phyloP scores from a whole-genome alignment of 2,113 vertebrate species.

The Nannospalax galili region DNA sequence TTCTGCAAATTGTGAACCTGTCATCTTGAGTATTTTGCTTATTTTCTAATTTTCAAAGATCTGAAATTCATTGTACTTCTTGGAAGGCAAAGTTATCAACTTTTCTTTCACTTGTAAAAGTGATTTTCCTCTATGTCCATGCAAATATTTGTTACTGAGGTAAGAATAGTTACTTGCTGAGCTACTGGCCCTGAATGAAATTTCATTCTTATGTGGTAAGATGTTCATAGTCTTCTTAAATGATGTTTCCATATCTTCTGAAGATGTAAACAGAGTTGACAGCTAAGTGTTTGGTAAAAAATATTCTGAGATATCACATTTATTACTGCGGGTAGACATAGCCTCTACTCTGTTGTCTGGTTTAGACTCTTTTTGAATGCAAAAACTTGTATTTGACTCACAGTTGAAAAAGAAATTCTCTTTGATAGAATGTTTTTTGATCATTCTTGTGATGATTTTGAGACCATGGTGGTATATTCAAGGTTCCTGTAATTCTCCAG shows the following conservation, averaged over 20 bases:
- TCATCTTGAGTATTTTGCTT: constrained; percentile 61
- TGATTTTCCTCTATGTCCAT: constrained; percentile 31
- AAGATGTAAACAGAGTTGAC: constrained; percentile 40
- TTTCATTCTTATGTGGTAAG: background rate
- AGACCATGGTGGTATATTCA: accelerated
- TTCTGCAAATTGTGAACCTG: constrained; percentile 45
- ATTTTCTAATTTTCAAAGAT: constrained; percentile 62
- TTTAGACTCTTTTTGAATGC: constrained; percentile 30
- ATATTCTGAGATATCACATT: constrained; percentile 24
- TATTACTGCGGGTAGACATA: constrained; percentile 51
- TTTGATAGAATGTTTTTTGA: background rate
- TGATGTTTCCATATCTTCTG: constrained; percentile 20
- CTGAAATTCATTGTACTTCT: background rate
- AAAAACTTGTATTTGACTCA: constrained; percentile 32
- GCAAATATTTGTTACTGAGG: constrained; percentile 6
- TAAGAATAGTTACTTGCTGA: constrained; percentile 59
- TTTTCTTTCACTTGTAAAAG: constrained; percentile 57
- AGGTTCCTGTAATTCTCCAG: constrained; percentile 16
- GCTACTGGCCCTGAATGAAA: background rate
- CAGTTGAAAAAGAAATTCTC: no score
- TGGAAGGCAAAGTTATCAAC: background rate
- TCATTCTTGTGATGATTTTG: constrained; percentile 42
- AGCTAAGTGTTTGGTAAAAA: constrained; percentile 9
- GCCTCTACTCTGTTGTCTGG: background rate
- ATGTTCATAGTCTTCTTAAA: background rate